Percentiles rank a stretch among this genome's conserved stretches.
These are phyloP conservation scores for Mormyrops attenuatus DNA, from an alignment of 2,797 vertebrate genomes.

Conservation along the genomic window DNA sequence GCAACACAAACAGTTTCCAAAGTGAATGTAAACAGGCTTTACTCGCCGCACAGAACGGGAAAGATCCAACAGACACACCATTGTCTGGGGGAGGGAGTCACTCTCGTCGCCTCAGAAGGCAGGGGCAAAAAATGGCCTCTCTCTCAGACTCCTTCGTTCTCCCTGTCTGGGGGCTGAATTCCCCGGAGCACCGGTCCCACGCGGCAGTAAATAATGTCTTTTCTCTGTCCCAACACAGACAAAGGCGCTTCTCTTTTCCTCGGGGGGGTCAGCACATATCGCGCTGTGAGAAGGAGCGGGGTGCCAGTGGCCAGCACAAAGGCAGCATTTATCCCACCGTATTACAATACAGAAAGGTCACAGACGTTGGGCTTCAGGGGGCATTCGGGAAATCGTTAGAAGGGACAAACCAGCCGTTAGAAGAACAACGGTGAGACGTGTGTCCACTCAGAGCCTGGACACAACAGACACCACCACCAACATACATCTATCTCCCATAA, in stretches of 20 bases:
- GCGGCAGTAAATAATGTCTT: slow-evolving; percentile 53
- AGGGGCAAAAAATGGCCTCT: slow-evolving; percentile 32
- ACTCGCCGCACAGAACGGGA: slow-evolving; percentile 38
- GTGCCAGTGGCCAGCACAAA: slow-evolving; percentile 44
- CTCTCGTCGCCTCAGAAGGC: slow-evolving; percentile 22
- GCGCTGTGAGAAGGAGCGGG: slow-evolving; percentile 40
- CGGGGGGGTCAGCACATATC: slow-evolving; percentile 47
- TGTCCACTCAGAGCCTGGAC: no score
- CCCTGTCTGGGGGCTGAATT: slow-evolving; percentile 43
- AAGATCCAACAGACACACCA: slow-evolving; percentile 40
- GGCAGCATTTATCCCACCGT: slow-evolving; percentile 45
- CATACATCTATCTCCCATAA: background rate
- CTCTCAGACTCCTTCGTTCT: slow-evolving; percentile 32
- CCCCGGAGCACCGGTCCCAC: slow-evolving; percentile 39
- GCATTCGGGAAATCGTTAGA: slow-evolving; percentile 39
- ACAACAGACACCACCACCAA: background rate
- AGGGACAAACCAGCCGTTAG: slow-evolving; percentile 20
- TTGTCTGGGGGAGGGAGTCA: slow-evolving; percentile 39
- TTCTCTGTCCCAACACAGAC: slow-evolving; percentile 43
- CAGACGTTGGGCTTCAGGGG: slow-evolving; percentile 43
- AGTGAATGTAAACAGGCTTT: slow-evolving; percentile 46
- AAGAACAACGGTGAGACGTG: slow-evolving; percentile 20
- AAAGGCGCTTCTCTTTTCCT: slow-evolving; percentile 49
- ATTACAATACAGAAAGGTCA: slow-evolving; percentile 50
- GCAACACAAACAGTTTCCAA: slow-evolving; percentile 47